Evolutionary conservation across 23 tunicate genomes (phyloP), one percentile per base, ranked within the genome.

Genomic region (Styela clava): DNA sequence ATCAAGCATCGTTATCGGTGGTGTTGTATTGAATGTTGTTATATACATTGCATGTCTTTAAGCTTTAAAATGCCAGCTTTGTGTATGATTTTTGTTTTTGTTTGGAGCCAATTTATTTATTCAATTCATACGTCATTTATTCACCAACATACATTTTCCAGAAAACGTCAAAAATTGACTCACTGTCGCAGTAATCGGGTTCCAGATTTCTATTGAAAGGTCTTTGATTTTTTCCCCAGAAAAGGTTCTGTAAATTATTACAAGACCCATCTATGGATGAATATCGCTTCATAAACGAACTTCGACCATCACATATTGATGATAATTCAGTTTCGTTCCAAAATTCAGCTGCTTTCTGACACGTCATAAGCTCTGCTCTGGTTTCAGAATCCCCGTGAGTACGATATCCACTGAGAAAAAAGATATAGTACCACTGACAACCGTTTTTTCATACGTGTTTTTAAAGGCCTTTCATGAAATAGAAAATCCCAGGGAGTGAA

Each of bases 261-360:
- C 71, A 67, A 29, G 31, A 67, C 16, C 71, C 71, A 29, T 67
- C 71, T 0, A 67, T 67, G 30, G 71, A 29, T 29, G 71, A 67
- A 67, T 18, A 67, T 16, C 31, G 30, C 24, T 19, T 67, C 16
- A 16, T 29, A 18, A 16, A 29, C 19, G 16, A 16, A 25, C 31
- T 67, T 19, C 2, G 31, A 9, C 18, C 7, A 5, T 65, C 71
- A 24, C 71, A 67, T 1, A 22, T 29, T 1, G 31, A 12, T 1
- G 22, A 18, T 16, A 25, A 27, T 16, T 22, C 71, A 27, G 1
- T 16, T 29, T 67, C 31, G 16, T 25, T 16, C 71, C 71, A 67
- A 27, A 67, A 18, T 25, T 67, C 71, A 16, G 12, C 22, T 24
- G 31, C 71, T 29, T 25, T 25, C 0, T 67, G 23, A 67, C 71